Evolutionary conservation across 2,888 invertebrate species (phyloP), one percentile per base, ranked within the genome.

Genomic region (Zaprionus obscuricornis): DNA sequence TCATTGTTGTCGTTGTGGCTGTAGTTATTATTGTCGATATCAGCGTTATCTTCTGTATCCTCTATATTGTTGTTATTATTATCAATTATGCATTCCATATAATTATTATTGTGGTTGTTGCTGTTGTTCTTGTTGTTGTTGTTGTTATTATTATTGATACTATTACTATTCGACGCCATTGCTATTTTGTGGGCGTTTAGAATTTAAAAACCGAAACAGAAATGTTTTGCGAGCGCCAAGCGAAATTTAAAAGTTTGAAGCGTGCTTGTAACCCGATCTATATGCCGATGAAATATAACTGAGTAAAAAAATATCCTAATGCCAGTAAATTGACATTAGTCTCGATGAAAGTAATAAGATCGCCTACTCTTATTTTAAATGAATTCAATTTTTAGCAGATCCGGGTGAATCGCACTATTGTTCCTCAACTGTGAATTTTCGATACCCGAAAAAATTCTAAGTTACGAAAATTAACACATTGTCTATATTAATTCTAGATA

Each of bases 171-270:
- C 34, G 73, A 34, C 46, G 68, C 55, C 55, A 67, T 68, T 68
- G 68, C 37, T 50, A 37, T 60, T 51, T 47, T 18, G 24, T 40
- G 46, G 54, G 34, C 54, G 74, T 46, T 60, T 73, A 60, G 43
- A 69, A 69, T 68, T 73, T 73, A 22, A 49, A 40, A 51, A 52
- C 51, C 68, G 68, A 73, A 67, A 68, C 42, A 16, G 46, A 68
- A 72, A 55, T 57, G 42, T 47, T 60, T 50, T 59, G 54, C 73
- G 60, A 68, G 73, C 46, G 67, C 49, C 67, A 72, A 66, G 54
- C 59, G 52, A 59, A 73, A 73, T 72, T 67, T 60, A 40, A 68
- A 68, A 73, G 36, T 68, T 73, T 73, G 62, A 68, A 68, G 60
- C 50, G 60, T 70, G 51, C 51, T 65, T 64, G 51, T 40, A 57